A percentile compares a stretch with the other conserved stretches of the same genome.
Evolutionary conservation across 2,888 invertebrate genomes (phyloP).

Genomic region (Lepidochrysops patricia): DNA sequence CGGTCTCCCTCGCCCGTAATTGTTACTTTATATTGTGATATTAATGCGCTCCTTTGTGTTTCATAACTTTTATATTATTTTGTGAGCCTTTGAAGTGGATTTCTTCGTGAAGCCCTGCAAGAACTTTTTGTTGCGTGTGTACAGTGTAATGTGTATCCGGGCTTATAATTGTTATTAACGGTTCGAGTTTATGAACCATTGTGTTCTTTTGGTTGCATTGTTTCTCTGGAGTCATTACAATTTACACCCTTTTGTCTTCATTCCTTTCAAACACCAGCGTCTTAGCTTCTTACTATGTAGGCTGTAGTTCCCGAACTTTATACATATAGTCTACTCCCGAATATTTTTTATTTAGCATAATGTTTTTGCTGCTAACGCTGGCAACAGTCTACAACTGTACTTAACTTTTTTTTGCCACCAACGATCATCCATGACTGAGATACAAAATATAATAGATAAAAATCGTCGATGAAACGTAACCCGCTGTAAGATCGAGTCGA

Average conservation of each 20-base stretch:
- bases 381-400: too few relatives aligned
- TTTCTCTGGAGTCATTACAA: neutral
- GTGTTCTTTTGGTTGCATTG: neutral
- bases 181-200: neutral
- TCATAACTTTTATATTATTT: conserved; percentile 7
- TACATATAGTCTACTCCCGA: too few relatives aligned
- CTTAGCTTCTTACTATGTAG: neutral
- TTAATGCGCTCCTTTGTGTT: conserved; percentile 11
- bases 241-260: neutral
- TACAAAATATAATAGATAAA: too few relatives aligned
- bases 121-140: neutral
- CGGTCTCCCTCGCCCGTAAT: conserved; percentile 16
- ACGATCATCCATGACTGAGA: too few relatives aligned
- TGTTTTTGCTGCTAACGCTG: too few relatives aligned
- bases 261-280: neutral
- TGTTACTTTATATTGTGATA: conserved; percentile 14
- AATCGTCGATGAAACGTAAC: neutral
- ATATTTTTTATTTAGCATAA: too few relatives aligned
- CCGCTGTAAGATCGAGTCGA: neutral
- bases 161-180: neutral
- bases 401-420: too few relatives aligned
- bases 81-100: neutral
- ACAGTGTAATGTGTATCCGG: too few relatives aligned
- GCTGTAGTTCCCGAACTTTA: too few relatives aligned
- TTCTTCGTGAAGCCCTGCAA: neutral